Conservation (phyloP, 2,113 vertebrate species). For the Solea solea region DNA sequence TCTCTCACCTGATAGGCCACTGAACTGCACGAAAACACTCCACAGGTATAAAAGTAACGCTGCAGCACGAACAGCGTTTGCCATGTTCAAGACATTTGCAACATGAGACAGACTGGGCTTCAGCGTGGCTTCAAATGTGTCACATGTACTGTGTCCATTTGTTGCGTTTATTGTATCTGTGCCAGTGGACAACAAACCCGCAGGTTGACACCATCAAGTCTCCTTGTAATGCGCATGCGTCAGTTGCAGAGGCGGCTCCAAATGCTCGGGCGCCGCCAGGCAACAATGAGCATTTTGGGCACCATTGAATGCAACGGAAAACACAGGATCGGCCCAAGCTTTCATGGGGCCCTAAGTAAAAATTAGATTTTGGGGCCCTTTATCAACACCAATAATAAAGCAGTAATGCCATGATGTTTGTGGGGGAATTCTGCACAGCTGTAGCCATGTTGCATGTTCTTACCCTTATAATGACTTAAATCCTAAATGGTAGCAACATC, state of each 20-base stretch:
- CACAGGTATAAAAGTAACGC: conserved; percentile 35
- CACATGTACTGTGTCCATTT: neutral
- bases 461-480: too few relatives aligned
- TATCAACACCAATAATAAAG: too few relatives aligned
- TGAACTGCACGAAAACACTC: conserved; percentile 40
- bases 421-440: too few relatives aligned
- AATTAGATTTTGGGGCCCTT: too few relatives aligned
- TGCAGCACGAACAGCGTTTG: neutral
- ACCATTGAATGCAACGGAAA: too few relatives aligned
- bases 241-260: neutral
- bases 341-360: too few relatives aligned
- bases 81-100: conserved; percentile 46
- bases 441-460: too few relatives aligned
- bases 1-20: conserved; percentile 57
- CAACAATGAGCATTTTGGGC: too few relatives aligned
- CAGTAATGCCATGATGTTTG: too few relatives aligned
- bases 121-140: neutral
- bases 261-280: too few relatives aligned
- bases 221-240: neutral
- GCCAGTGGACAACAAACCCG: neutral
- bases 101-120: neutral
- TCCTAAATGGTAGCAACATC: too few relatives aligned
- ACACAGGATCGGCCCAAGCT: neutral
- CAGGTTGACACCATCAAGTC: neutral
- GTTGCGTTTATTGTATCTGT: neutral